Base-by-base conservation (phyloP, 2,113 vertebrate species). In the Takifugu flavidus region DNA sequence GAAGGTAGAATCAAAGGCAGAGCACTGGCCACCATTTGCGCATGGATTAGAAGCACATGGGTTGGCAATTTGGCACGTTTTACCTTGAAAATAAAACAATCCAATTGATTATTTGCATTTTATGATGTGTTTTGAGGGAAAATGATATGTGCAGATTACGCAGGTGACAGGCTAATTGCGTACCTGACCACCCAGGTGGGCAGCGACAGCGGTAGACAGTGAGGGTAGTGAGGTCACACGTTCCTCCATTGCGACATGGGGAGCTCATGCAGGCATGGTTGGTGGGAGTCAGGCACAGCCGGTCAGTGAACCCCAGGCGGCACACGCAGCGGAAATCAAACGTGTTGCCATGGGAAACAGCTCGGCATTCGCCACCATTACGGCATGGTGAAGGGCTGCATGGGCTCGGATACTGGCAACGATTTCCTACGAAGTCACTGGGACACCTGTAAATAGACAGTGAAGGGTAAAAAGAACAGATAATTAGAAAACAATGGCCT, bases 31-130 rank as follows among this genome's bases (percentile, higher is more conserved):
- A 0, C 94, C 93, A 0, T 98, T 98, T 75, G 94, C 95, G 0
- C 96, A 99, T 0, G 97, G 96, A 78, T 98, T 98, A 63, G 97
- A 99, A 53, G 97, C 95, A 0, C 97, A 99, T 0, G 97, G 95
- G 75, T 98, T 95, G 0, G 97, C 92, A 56, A 95, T 91, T 76
- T 95, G 94, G 88, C 97, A 99, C 0, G 86, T 92, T 85, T 96
- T 95, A 26, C 97, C 97, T 98, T 74, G 14, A 52, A 39, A 54
- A 5, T 1, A 62, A 58, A 14, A 72, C 26, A 49, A 25, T 5
- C 52, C 6, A 31, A 3, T 29, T 13, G 2, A 45, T 26, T 12
- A 44, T 54, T 6, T 26, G 39, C 13, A 34, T 25, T 2, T 12
- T 26, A 28, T 2, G 13, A 4, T 13, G 8, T 20, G 20, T 20